Evolutionary conservation across 2,797 vertebrate species (phyloP).

Genomic region (Xenops minutus): DNA sequence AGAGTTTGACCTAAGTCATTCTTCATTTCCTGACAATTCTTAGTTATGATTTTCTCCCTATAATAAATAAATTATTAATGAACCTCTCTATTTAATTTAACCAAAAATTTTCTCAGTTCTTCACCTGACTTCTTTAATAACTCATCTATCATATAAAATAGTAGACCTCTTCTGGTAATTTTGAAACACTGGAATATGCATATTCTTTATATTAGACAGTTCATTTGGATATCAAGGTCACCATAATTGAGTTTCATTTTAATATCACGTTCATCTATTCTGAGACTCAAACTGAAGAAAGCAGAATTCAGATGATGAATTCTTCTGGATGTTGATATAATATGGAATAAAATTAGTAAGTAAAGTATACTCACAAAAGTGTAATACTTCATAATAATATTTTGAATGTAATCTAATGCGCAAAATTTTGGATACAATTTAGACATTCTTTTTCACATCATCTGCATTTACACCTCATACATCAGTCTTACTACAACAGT

Average conservation of each 20-base stretch:
- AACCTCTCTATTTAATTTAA: conserved; percentile 57
- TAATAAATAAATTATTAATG: conserved; percentile 44
- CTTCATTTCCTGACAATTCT: conserved; percentile 22
- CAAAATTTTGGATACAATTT: background rate
- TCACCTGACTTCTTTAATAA: conserved; percentile 21
- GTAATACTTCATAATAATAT: background rate
- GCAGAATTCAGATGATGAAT: conserved; percentile 44
- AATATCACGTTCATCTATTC: conserved; percentile 30
- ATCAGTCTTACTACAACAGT: background rate
- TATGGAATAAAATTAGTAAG: conserved; percentile 28
- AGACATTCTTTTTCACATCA: background rate
- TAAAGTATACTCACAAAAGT: background rate
- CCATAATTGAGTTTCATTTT: conserved; percentile 52
- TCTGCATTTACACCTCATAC: background rate
- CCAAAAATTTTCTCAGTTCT: conserved; percentile 35
- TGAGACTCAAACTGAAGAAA: conserved; percentile 33
- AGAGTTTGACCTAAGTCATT: conserved; percentile 34
- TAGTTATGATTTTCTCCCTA: conserved; percentile 29
- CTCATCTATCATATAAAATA: conserved; percentile 42
- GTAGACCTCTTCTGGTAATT: conserved; percentile 18
- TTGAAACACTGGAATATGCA: conserved; percentile 31
- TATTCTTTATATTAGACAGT: conserved; percentile 60
- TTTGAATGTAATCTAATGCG: background rate
- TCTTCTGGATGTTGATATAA: conserved; percentile 36
- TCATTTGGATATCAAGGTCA: conserved; percentile 52